phyloP scores from a whole-genome alignment of 2,113 vertebrate genomes.

The Phoxinus phoxinus region DNA sequence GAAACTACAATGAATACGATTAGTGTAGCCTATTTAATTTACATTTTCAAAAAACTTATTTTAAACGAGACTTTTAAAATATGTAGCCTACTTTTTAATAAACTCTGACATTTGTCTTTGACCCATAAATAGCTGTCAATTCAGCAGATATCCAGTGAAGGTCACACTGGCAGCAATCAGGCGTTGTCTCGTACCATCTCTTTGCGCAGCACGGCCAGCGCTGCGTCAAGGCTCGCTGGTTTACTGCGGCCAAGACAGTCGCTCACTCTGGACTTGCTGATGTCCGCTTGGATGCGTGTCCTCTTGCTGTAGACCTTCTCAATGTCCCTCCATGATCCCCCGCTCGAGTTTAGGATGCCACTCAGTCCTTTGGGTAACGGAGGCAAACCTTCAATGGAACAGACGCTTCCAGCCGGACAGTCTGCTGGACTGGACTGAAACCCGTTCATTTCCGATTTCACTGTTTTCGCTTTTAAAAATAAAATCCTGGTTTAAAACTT shows the following conservation, averaged over 20 bases:
- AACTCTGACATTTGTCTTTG: background rate
- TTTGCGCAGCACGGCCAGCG: slow-evolving; percentile 79
- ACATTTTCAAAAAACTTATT: background rate
- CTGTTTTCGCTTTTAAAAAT: background rate
- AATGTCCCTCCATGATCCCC: slow-evolving; percentile 81
- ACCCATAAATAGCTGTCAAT: background rate
- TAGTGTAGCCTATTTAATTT: no score
- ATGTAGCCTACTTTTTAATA: background rate
- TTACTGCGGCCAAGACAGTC: slow-evolving; percentile 66
- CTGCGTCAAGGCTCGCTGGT: slow-evolving; percentile 77
- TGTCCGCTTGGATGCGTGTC: slow-evolving; percentile 81
- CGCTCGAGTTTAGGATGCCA: slow-evolving; percentile 81
- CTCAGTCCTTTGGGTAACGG: slow-evolving; percentile 81
- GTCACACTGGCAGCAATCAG: background rate
- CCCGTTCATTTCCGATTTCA: slow-evolving; percentile 68
- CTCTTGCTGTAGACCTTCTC: slow-evolving; percentile 80
- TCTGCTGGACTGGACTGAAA: slow-evolving; percentile 59
- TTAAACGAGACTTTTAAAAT: background rate
- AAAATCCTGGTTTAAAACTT: background rate
- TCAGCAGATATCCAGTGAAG: background rate
- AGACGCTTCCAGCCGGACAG: slow-evolving; percentile 60
- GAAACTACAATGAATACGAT: background rate
- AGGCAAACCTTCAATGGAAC: slow-evolving; percentile 74
- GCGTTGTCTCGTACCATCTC: slow-evolving; percentile 74
- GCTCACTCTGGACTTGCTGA: slow-evolving; percentile 70